Evolutionary conservation across 1,140 invertebrate species (phyloP).

Genomic region (Drosophila paulistorum): DNA sequence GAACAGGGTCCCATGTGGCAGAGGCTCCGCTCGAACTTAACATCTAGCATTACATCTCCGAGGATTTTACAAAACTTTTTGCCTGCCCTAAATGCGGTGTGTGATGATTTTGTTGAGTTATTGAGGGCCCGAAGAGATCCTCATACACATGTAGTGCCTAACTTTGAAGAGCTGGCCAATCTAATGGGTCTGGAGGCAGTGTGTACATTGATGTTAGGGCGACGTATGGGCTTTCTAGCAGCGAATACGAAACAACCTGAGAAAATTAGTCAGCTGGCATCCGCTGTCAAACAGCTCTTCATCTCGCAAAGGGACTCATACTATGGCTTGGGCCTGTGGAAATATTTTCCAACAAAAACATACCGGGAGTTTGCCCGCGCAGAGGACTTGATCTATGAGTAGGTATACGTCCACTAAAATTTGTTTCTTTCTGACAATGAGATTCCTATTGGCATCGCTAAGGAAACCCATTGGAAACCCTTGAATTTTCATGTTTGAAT

Average conservation of each 20-base stretch:
- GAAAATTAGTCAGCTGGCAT: constrained; percentile 85
- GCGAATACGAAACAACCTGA: constrained; percentile 84
- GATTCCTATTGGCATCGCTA: neutral
- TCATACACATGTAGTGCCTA: constrained; percentile 83
- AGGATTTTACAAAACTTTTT: constrained; percentile 90
- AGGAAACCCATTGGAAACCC: too few relatives aligned
- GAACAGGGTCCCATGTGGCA: constrained; percentile 94
- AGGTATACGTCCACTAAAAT: constrained; percentile 54
- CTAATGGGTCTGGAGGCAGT: constrained; percentile 91
- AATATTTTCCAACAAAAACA: constrained; percentile 88
- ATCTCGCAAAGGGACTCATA: constrained; percentile 90
- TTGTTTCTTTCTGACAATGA: neutral
- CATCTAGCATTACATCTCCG: constrained; percentile 90
- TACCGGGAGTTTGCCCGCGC: constrained; percentile 89
- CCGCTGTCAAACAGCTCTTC: constrained; percentile 90
- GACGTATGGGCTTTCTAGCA: constrained; percentile 91
- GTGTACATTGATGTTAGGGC: constrained; percentile 90
- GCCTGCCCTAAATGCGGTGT: constrained; percentile 89
- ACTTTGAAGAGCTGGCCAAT: constrained; percentile 89
- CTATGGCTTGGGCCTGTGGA: constrained; percentile 93
- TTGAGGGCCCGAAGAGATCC: constrained; percentile 85
- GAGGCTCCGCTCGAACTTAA: constrained; percentile 88
- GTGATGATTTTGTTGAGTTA: constrained; percentile 90
- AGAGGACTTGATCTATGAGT: constrained; percentile 92
- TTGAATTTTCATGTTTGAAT: too few relatives aligned